These are phyloP conservation scores for Agrochola lychnidis DNA, from an alignment of 2,888 invertebrate species.

Conservation along the genomic window DNA sequence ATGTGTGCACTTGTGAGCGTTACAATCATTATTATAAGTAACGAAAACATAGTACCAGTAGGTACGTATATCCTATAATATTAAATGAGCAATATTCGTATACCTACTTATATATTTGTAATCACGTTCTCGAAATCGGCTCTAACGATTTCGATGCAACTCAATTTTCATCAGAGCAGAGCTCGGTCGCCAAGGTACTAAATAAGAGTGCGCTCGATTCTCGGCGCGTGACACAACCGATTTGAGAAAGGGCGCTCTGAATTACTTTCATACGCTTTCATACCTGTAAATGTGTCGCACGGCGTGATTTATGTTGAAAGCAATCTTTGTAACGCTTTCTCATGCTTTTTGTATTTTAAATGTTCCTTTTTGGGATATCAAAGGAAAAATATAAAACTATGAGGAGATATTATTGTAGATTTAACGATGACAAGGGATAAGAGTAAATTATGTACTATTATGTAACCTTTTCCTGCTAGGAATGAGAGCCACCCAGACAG, in stretches of 20 bases:
- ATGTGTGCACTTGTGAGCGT: neutral
- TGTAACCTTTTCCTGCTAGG: neutral
- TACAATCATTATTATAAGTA: neutral
- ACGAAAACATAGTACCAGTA: neutral
- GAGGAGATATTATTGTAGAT: slow-evolving; percentile 1
- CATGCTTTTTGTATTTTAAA: slow-evolving; percentile 33
- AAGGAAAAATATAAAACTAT: slow-evolving; percentile 7
- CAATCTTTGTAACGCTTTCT: slow-evolving; percentile 34
- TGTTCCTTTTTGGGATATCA: slow-evolving; percentile 17
- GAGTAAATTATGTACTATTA: neutral
- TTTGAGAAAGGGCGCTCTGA: slow-evolving; percentile 10
- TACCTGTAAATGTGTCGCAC: slow-evolving; percentile 46
- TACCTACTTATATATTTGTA: too few species aligned
- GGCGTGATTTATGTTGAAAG: slow-evolving; percentile 48
- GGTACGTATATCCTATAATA: neutral
- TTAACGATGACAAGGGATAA: neutral
- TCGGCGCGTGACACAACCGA: neutral
- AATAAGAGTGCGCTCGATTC: neutral
- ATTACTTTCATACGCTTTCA: slow-evolving; percentile 38
- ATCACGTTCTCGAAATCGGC: too few species aligned
- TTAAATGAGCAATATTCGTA: too few species aligned
- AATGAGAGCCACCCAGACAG: neutral
- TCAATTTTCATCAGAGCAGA: too few species aligned
- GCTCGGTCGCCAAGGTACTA: too few species aligned
- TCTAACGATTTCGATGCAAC: too few species aligned